Conservation (phyloP, 2,113 vertebrate species). For the Myotis lucifugus region DNA sequence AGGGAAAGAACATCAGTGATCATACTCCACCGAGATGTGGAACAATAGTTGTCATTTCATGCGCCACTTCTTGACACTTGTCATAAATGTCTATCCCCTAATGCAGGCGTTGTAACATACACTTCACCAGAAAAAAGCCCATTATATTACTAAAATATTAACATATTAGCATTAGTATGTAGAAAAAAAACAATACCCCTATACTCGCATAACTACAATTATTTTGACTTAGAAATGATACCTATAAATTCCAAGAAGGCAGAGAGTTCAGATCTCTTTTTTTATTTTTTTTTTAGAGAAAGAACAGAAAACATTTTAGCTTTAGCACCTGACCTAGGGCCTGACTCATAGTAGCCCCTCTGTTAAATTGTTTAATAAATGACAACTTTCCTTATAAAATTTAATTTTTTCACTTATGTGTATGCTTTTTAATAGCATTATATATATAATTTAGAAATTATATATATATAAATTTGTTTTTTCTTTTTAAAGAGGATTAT, state of each 20-base stretch:
- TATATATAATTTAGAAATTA: not conserved
- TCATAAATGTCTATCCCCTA: not conserved
- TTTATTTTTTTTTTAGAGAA: not conserved
- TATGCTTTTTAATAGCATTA: not conserved
- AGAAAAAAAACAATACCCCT: not conserved
- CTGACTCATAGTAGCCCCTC: not conserved
- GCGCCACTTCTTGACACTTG: not conserved
- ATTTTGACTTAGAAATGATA: constrained; percentile 21
- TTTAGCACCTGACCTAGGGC: not conserved
- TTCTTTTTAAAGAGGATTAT: constrained; percentile 27
- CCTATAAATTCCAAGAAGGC: not conserved
- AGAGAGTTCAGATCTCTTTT: not conserved
- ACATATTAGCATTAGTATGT: not conserved
- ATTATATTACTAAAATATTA: not conserved
- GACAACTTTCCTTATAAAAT: not conserved
- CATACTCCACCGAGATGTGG: not conserved
- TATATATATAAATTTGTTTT: not conserved
- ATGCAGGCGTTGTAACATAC: not conserved
- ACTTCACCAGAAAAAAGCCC: not conserved
- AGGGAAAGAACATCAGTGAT: not conserved
- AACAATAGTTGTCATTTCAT: not conserved
- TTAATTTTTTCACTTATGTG: not conserved
- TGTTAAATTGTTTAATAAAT: not conserved
- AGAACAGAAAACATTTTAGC: not conserved
- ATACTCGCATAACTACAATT: not conserved